Base-by-base conservation (phyloP, 2,797 vertebrate genomes). In the Scarus forsteni region DNA sequence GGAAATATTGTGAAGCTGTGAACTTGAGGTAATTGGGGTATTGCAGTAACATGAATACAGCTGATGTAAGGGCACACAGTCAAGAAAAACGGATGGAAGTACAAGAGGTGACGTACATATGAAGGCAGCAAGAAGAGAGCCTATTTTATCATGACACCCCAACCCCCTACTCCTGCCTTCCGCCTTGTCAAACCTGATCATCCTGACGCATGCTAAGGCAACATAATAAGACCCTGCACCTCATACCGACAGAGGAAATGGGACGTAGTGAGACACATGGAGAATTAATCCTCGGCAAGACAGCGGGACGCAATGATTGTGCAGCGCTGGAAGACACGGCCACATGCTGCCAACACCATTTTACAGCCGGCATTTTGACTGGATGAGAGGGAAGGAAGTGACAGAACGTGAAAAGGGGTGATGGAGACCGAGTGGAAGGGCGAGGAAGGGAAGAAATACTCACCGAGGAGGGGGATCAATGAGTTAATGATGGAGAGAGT, bases 331-430 rank as follows among this genome's bases (percentile, higher is more conserved):
- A 80, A 74, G 80, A 80, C 65, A 60, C 51, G 14, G 46, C 61
- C 77, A 52, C 80, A 84, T 19, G 70, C 65, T 61, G 75, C 84
- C 81, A 89, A 70, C 81, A 81, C 76, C 67, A 79, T 85, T 91
- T 83, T 70, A 60, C 63, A 1, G 51, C 5, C 46, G 78, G 44
- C 59, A 8, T 72, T 76, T 75, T 73, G 77, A 85, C 58, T 59
- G 52, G 73, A 75, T 43, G 74, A 84, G 60, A 44, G 48, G 51
- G 60, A 66, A 68, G 74, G 84, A 88, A 87, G 76, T 85, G 79
- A 75, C 75, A 66, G 75, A 74, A 57, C 48, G 66, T 54, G 27
- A 27, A 61, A 43, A 1, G 43, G 58, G 46, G 38, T 50, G 65
- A 70, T 62, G 53, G 57, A 68, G 67, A 51, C 64, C 5, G 62